Evolutionary conservation across 2,113 vertebrate species (phyloP).

Genomic region (Siphamia tubifer): DNA sequence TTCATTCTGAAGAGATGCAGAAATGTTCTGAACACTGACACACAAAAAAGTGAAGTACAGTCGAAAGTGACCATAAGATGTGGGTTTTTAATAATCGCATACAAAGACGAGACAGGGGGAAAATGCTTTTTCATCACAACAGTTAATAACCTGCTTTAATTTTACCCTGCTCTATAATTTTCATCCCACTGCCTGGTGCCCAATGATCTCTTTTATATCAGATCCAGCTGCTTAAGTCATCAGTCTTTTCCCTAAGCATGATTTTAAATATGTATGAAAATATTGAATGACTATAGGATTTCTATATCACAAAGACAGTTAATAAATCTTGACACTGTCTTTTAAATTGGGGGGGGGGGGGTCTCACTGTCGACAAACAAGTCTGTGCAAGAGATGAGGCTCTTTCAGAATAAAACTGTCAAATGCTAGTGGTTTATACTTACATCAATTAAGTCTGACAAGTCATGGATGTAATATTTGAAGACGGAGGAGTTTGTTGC

Average conservation of each 20-base stretch:
- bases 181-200: constrained; percentile 10
- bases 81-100: constrained; percentile 8
- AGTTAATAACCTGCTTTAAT: constrained; percentile 40
- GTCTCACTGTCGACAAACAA: no score
- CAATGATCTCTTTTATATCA: constrained; percentile 18
- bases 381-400: not conserved
- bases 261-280: constrained; percentile 34
- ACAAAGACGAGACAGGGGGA: not conserved
- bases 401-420: not conserved
- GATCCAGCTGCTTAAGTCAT: constrained; percentile 33
- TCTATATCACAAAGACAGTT: constrained; percentile 6
- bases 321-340: no score
- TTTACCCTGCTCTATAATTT: constrained; percentile 27
- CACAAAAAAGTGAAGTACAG: not conserved
- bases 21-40: not conserved
- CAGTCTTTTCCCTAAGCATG: not conserved
- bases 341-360: no score
- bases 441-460: constrained; percentile 97
- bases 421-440: constrained; percentile 74
- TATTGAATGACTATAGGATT: constrained; percentile 6
- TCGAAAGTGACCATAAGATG: not conserved
- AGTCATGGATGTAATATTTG: constrained; percentile 98
- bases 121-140: constrained; percentile 17
- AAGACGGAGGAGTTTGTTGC: constrained; percentile 96
- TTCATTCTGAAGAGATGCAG: not conserved